These are phyloP conservation scores for Cryptoblepharus egeriae DNA, from an alignment of 2,797 vertebrate genomes.

Conservation along the genomic window DNA sequence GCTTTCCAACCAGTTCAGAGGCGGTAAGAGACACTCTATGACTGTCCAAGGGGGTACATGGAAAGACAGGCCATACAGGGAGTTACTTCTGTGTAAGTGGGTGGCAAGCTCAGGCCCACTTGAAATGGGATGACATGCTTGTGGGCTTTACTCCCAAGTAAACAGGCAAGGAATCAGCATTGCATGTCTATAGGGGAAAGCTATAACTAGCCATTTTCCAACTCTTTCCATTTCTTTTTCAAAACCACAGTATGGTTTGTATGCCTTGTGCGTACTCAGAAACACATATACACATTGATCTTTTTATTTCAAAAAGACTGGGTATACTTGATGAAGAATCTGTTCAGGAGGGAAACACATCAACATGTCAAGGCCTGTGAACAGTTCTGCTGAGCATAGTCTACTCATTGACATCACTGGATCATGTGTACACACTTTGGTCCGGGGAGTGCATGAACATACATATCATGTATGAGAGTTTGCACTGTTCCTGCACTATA, in stretches of 20 bases:
- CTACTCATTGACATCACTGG: no score
- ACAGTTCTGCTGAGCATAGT: neutral
- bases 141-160: neutral
- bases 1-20: constrained; percentile 90
- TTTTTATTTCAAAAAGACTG: neutral
- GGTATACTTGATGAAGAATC: neutral
- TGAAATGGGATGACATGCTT: neutral
- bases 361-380: neutral
- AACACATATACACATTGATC: no score
- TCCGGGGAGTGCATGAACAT: no score
- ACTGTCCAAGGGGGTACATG: neutral
- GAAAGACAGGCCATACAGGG: neutral
- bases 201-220: neutral
- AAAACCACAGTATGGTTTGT: neutral
- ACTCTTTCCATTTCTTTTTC: neutral
- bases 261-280: neutral
- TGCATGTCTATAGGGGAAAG: neutral
- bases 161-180: neutral
- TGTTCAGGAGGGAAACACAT: accelerated
- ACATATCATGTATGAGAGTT: no score
- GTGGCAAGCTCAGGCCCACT: neutral
- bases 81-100: neutral
- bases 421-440: neutral
- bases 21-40: constrained; percentile 77
- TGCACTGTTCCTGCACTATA: no score